Conservation (phyloP, 2,888 invertebrate genomes). For the Papilio elwesi region DNA sequence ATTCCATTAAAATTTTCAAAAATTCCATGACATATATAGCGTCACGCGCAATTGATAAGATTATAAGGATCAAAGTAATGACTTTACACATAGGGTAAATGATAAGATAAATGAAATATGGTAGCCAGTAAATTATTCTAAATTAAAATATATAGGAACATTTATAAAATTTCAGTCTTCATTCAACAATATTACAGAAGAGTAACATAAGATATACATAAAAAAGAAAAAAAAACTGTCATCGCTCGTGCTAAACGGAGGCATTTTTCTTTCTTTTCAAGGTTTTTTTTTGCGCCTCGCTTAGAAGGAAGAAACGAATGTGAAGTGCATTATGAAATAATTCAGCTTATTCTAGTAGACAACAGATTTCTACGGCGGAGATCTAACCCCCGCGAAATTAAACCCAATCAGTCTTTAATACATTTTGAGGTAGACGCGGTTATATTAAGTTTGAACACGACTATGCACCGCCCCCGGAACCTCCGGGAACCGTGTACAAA, state of each 20-base stretch:
- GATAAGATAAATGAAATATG: constrained; percentile 77
- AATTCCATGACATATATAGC: constrained; percentile 82
- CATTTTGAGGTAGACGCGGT: constrained; percentile 78
- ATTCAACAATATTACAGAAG: constrained; percentile 77
- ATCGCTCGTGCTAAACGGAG: constrained; percentile 61
- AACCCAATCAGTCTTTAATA: constrained; percentile 76
- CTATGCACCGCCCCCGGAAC: constrained; percentile 48
- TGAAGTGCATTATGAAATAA: constrained; percentile 45
- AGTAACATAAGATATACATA: constrained; percentile 70
- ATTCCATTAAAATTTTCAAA: constrained; percentile 84
- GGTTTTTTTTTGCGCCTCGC: constrained; percentile 49
- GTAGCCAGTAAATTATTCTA: constrained; percentile 81
- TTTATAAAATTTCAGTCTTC: constrained; percentile 81
- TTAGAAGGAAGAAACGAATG: constrained; percentile 44
- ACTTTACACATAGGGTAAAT: constrained; percentile 74
- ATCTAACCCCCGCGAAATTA: constrained; percentile 77
- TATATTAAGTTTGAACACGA: constrained; percentile 65
- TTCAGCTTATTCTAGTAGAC: constrained; percentile 65
- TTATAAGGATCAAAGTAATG: constrained; percentile 78
- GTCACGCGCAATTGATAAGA: constrained; percentile 82
- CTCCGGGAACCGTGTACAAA: constrained; percentile 60
- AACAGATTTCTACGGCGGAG: constrained; percentile 78
- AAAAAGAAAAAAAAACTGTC: constrained; percentile 70
- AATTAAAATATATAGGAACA: constrained; percentile 83
- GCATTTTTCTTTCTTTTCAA: constrained; percentile 40